phyloP scores from a whole-genome alignment of 2,113 vertebrate species.

The Bos indicus region DNA sequence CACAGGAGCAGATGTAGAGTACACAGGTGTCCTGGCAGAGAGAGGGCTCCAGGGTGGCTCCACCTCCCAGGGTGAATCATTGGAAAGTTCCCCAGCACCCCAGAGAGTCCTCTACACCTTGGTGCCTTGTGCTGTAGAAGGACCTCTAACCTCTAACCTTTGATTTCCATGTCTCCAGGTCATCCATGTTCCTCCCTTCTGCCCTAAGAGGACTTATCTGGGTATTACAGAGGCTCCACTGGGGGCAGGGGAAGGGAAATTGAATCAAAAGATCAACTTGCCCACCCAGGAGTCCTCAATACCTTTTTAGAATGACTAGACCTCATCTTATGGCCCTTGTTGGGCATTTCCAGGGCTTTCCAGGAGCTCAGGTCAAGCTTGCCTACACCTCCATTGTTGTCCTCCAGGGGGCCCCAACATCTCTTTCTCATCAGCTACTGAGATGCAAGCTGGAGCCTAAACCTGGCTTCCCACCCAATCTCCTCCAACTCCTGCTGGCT shows the following conservation, averaged over 20 bases:
- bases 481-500: background rate
- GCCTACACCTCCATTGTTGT: background rate
- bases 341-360: background rate
- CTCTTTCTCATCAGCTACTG: background rate
- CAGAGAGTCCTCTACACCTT: background rate
- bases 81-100: background rate
- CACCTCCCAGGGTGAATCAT: background rate
- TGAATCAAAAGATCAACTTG: background rate
- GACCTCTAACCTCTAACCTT: background rate
- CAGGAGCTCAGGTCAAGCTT: background rate
- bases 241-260: background rate
- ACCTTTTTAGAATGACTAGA: background rate
- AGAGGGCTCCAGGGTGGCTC: background rate
- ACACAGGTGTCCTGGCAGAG: fast-evolving
- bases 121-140: background rate
- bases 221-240: background rate
- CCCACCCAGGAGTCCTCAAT: background rate
- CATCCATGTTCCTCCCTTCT: background rate
- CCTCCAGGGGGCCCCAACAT: background rate
- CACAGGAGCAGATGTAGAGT: fast-evolving
- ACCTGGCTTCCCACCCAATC: background rate
- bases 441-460: background rate
- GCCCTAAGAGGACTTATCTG: background rate
- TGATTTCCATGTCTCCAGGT: background rate
- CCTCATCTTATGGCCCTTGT: background rate